Percentiles rank a stretch among this genome's conserved stretches.
phyloP scores from a whole-genome alignment of 2,113 vertebrate genomes.

The Otocyon megalotis region DNA sequence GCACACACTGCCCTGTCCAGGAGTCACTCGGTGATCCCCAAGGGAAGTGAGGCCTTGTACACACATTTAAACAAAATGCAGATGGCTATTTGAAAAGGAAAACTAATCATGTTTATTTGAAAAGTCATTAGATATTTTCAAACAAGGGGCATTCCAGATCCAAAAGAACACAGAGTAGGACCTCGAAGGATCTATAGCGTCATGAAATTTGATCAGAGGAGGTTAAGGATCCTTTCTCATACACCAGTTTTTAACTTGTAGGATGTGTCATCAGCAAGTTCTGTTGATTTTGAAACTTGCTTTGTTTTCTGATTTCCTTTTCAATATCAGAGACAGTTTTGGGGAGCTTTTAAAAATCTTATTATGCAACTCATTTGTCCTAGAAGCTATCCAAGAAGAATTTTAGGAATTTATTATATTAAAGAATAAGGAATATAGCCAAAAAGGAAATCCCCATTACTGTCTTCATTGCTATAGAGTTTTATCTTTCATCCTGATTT shows the following conservation, averaged over 20 bases:
- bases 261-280: background rate
- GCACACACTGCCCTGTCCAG: background rate
- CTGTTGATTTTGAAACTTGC: background rate
- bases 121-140: background rate
- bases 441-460: background rate
- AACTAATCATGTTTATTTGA: background rate
- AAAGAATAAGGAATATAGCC: background rate
- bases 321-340: background rate
- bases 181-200: background rate
- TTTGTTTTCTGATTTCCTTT: background rate
- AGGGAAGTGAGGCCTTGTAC: background rate
- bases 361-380: background rate
- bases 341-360: background rate
- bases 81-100: background rate
- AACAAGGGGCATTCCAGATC: background rate
- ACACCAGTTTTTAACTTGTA: background rate
- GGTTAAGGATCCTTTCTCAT: background rate
- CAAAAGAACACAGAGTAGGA: background rate
- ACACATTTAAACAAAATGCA: background rate
- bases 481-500: conserved; percentile 7
- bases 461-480: background rate
- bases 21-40: background rate
- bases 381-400: background rate
- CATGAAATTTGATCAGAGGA: background rate
- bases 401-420: background rate